phyloP scores from a whole-genome alignment of 1,140 invertebrate genomes.

The Cydia fagiglandana region DNA sequence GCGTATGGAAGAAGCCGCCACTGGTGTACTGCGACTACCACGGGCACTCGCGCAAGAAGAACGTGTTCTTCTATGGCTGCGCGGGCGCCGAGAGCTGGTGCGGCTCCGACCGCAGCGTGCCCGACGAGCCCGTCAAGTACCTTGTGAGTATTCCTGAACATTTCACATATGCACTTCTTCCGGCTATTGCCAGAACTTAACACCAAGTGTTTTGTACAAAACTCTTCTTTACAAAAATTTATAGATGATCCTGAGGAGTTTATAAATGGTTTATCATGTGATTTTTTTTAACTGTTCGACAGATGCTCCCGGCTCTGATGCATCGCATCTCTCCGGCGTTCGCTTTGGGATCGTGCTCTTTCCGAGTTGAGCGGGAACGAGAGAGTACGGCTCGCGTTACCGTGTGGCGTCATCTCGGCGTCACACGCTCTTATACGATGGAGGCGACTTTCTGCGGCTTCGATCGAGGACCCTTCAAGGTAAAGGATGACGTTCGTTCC shows the following conservation, averaged over 20 bases:
- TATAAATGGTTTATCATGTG: not conserved
- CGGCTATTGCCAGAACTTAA: no score
- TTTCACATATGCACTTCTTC: not conserved
- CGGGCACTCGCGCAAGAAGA: slow-evolving; percentile 93
- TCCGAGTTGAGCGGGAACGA: slow-evolving; percentile 87
- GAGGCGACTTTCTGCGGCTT: slow-evolving; percentile 93
- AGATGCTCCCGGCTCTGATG: slow-evolving; percentile 86
- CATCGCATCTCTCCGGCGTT: slow-evolving; percentile 85
- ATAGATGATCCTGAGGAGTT: no score
- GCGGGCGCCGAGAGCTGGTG: slow-evolving; percentile 84
- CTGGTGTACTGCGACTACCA: slow-evolving; percentile 93
- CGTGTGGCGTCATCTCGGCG: slow-evolving; percentile 90
- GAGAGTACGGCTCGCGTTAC: slow-evolving; percentile 92
- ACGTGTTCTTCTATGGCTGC: slow-evolving; percentile 94
- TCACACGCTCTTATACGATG: slow-evolving; percentile 89
- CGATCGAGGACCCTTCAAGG: slow-evolving; percentile 87
- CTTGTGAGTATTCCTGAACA: slow-evolving; percentile 72
- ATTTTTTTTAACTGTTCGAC: slow-evolving; percentile 30
- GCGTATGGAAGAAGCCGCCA: slow-evolving; percentile 81
- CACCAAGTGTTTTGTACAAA: no score
- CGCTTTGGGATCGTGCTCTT: slow-evolving; percentile 87
- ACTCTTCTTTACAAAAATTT: no score
- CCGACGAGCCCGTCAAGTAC: slow-evolving; percentile 81
- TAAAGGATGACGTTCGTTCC: slow-evolving; percentile 82
- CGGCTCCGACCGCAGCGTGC: slow-evolving; percentile 78